These are phyloP conservation scores for Stylophora pistillata DNA, from an alignment of 64 coral and sea anemone species.

Conservation along the genomic window DNA sequence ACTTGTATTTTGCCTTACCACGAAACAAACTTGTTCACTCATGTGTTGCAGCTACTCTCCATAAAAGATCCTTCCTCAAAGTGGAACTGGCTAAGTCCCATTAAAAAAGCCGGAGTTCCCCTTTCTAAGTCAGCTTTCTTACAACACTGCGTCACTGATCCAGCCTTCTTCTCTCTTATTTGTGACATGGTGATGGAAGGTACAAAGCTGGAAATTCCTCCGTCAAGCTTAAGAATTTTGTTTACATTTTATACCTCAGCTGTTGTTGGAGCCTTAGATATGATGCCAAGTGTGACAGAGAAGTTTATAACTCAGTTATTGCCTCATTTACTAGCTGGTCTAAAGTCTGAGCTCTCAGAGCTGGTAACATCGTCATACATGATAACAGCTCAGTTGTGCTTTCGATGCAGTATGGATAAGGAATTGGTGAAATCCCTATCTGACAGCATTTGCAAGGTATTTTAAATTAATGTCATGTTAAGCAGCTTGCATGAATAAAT, in stretches of 20 bases:
- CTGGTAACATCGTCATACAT: slow-evolving; percentile 85
- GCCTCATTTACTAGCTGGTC: slow-evolving; percentile 69
- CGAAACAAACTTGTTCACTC: slow-evolving; percentile 89
- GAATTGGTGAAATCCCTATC: slow-evolving; percentile 67
- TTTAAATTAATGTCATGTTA: not conserved
- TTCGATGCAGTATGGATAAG: slow-evolving; percentile 77
- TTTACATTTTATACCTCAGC: slow-evolving; percentile 95
- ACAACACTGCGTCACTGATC: slow-evolving; percentile 81
- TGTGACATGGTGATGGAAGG: slow-evolving; percentile 79
- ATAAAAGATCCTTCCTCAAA: slow-evolving; percentile 73
- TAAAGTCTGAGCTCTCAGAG: slow-evolving; percentile 74
- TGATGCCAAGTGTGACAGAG: slow-evolving; percentile 73
- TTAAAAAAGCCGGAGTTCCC: slow-evolving; percentile 81
- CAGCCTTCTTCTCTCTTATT: slow-evolving; percentile 60
- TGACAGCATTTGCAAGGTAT: slow-evolving; percentile 89
- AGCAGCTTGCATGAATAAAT: not conserved
- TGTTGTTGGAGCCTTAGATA: slow-evolving; percentile 79
- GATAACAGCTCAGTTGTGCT: slow-evolving; percentile 91
- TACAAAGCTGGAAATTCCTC: slow-evolving; percentile 40
- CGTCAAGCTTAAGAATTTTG: slow-evolving; percentile 73
- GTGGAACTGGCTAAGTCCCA: slow-evolving; percentile 81
- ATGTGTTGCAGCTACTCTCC: slow-evolving; percentile 81
- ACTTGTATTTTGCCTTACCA: slow-evolving; percentile 87
- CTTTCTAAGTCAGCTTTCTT: slow-evolving; percentile 79
- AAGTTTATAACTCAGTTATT: slow-evolving; percentile 71